Base-by-base conservation (phyloP, 2,113 vertebrate species). In the Hydrolagus affinis region DNA sequence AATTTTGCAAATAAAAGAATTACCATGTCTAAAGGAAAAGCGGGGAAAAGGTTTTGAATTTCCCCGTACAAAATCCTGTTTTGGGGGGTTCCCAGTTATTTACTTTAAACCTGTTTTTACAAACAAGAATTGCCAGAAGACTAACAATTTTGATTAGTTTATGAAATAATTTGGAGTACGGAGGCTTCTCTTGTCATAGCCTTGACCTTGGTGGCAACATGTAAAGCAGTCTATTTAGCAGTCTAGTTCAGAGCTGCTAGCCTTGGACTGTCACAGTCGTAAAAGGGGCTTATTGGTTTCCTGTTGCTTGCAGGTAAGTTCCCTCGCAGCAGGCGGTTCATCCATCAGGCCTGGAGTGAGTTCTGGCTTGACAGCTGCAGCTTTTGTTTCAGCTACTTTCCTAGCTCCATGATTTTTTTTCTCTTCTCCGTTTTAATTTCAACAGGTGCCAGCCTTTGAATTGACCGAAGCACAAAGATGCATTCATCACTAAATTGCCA, bases 371-470 rank as follows among this genome's bases (percentile, higher is more conserved):
- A 86, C 86, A 88, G 87, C 72, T 86, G 87, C 85, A 57, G 0
- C 60, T 90, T 91, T 92, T 93, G 90, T 92, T 90, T 89, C 86
- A 70, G 0, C 10, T 0, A 85, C 86, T 86, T 85, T 91, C 77
- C 88, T 89, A 86, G 86, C 3, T 10, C 85, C n/a, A 88, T 75
- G 85, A 87, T 78, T 88, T 87, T 87, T 85, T 83, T 87, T 85
- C 71, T 76, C 14, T 86, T 86, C 78, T 78, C 89, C 89, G 89
- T 89, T 93, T 91, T 89, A 89, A 90, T 91, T 94, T 93, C 91
- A 91, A 90, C 93, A 94, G 91, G 92, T 94, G 89, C 88, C 89
- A 90, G 87, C 86, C 87, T 85, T 77, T 0, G 1, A 91, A 87
- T 86, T 86, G 89, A 89, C 88, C 87, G 14, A 89, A 87, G 90